Base-by-base conservation (phyloP, 1,140 invertebrate species). In the Aricia agestis region DNA sequence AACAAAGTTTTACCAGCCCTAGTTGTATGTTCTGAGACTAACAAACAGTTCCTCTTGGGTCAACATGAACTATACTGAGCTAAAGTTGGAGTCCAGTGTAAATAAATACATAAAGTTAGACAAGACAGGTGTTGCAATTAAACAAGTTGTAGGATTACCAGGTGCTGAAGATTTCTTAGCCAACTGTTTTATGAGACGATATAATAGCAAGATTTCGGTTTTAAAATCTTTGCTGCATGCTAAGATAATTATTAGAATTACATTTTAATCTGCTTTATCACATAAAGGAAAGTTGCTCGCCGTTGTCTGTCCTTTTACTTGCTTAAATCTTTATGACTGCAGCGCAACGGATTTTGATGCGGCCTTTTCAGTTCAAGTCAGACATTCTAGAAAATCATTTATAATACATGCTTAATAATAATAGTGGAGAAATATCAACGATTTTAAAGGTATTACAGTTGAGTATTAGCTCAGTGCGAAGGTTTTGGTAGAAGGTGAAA, bases 31-130 rank as follows among this genome's bases (percentile, higher is more conserved):
- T 52, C 45, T 13, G 45, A 52, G 45, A 52, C 10, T 25, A 63
- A 18, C 58, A 18, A 59, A 59, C 18, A 59, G 59, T 63, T 63
- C 59, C 59, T 63, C 59, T 9, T 63, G 59, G 59, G 59, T 63
- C 59, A 63, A 19, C 17, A 63, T 9, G 1, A 52, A 52, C 45
- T 52, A 52, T 52, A 52, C 45, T 52, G 45, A 52, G 45, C 45
- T 52, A 52, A 52, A 52, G 45, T 52, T 52, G 45, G 45, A 19
- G 59, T 63, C 17, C 10, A 19, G 59, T 19, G 59, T 63, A 63
- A 63, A 63, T 63, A 52, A 52, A 52, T 52, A 52, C 45, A 52
- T 52, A 52, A 52, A 52, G 10, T 52, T 52, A 52, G 45, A 52
- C 45, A 52, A 52, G 45, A 63, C 18, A 63, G 59, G 59, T 63